Base-by-base conservation (phyloP, 2,888 invertebrate genomes). In the Synergus gifuensis region DNA sequence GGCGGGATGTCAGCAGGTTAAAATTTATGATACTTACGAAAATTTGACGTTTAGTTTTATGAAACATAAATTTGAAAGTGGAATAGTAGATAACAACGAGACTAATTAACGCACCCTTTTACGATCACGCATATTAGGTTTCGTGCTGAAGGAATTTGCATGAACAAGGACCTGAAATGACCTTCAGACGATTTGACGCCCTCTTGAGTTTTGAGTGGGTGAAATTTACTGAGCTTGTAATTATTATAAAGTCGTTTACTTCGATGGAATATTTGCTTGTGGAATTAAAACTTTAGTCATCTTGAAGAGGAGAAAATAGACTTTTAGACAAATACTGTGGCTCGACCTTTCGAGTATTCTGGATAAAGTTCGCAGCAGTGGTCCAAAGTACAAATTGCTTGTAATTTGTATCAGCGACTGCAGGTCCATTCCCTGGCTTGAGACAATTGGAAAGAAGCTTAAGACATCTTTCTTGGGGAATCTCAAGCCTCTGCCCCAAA, bases 401-500 rank as follows among this genome's bases (percentile, higher is more conserved):
- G 83, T 86, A 85, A 88, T 88, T 88, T 88, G 87, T 88, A 85
- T 83, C 85, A 78, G 40, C 73, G 82, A 76, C 77, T 76, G 66
- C 76, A 62, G 54, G 76, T 62, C 80, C 78, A 73, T 62, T 76
- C 82, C 79, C 18, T 44, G 81, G 85, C 83, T 85, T 84, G 83
- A 85, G 85, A 85, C 85, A 85, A 86, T 86, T 84, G 85, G 81
- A 83, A 46, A 66, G 46, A 42, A 76, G 77, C 79, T 82, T 64
- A 73, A 77, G 77, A 44, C 40, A 76, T 63, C 14, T 7, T 54
- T 64, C 62, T 7, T 66, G 66, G 40, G 18, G 66, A 40, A 18
- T 44, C 44, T 64, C 28, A 14, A 40, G 16, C 64, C 64, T 36
- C 64, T 16, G 9, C 4, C 40, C 16, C 16, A 64, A 40, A 28